Percentiles rank a stretch among this genome's conserved stretches.
These are phyloP conservation scores for Magallana ariakensis DNA, from an alignment of 1,140 invertebrate species.

Conservation along the genomic window DNA sequence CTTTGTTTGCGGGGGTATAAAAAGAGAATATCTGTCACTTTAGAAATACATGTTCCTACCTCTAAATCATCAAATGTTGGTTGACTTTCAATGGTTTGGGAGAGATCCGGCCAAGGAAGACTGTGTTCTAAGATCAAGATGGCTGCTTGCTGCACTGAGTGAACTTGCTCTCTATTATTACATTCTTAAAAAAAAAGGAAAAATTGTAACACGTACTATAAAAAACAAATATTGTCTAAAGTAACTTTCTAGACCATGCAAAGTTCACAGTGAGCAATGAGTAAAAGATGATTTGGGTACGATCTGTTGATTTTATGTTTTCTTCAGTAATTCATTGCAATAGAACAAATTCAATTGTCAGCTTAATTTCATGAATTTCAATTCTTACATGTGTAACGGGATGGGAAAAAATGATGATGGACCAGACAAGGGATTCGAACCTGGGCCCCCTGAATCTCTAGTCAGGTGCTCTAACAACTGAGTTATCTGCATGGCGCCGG, in stretches of 20 bases:
- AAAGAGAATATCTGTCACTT: too few species aligned
- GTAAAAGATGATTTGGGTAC: neutral
- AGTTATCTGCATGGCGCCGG: too few species aligned
- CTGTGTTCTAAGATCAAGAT: neutral
- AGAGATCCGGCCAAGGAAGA: neutral
- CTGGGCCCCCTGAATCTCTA: too few species aligned
- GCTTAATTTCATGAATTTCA: neutral
- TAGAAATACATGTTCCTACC: neutral
- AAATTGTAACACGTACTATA: neutral
- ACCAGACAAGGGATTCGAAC: too few species aligned
- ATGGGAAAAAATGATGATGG: too few species aligned
- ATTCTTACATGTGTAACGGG: neutral
- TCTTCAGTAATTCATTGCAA: neutral
- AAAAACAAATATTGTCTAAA: too few species aligned
- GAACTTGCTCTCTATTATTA: neutral
- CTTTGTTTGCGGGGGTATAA: too few species aligned
- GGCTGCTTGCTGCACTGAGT: slow-evolving; percentile 2
- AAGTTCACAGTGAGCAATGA: neutral
- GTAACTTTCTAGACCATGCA: neutral
- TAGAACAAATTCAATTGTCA: neutral
- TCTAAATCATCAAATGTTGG: neutral
- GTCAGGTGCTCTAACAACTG: too few species aligned
- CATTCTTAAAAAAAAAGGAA: slow-evolving; percentile 8
- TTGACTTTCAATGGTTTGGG: neutral
- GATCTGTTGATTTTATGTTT: too few species aligned